Conservation (phyloP, 1,140 invertebrate species). For the Aphelinus certus region DNA sequence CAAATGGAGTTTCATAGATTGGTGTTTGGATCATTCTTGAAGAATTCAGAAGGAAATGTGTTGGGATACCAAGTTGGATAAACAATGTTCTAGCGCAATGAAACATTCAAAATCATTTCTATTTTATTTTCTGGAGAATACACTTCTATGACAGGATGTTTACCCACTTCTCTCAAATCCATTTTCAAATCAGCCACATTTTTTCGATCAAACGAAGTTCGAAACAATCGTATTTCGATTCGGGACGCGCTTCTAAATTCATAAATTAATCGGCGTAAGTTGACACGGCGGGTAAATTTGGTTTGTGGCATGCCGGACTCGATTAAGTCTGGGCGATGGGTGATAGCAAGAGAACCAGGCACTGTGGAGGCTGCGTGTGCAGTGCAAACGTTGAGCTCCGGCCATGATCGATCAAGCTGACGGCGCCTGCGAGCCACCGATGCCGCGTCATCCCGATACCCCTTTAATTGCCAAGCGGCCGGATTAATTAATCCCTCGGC, state of each 20-base stretch:
- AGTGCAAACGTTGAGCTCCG: constrained; percentile 21
- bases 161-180: too few relatives aligned
- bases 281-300: constrained; percentile 14
- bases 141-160: too few relatives aligned
- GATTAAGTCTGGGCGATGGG: constrained; percentile 42
- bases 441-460: constrained; percentile 4
- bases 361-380: constrained; percentile 33
- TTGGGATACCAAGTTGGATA: background rate
- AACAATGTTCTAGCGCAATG: too few relatives aligned
- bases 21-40: too few relatives aligned
- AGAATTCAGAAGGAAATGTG: too few relatives aligned
- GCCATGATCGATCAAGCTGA: constrained; percentile 42
- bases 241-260: background rate
- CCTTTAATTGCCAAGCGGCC: background rate
- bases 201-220: background rate
- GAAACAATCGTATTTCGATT: background rate
- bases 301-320: constrained; percentile 29
- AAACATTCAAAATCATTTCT: too few relatives aligned
- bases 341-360: constrained; percentile 45
- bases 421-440: constrained; percentile 21
- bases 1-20: too few relatives aligned
- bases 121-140: too few relatives aligned
- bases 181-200: too few relatives aligned
- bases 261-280: constrained; percentile 23
- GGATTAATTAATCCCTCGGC: too few relatives aligned